Conservation (phyloP, 1,140 invertebrate genomes). For the Euura saliciscinereae region DNA sequence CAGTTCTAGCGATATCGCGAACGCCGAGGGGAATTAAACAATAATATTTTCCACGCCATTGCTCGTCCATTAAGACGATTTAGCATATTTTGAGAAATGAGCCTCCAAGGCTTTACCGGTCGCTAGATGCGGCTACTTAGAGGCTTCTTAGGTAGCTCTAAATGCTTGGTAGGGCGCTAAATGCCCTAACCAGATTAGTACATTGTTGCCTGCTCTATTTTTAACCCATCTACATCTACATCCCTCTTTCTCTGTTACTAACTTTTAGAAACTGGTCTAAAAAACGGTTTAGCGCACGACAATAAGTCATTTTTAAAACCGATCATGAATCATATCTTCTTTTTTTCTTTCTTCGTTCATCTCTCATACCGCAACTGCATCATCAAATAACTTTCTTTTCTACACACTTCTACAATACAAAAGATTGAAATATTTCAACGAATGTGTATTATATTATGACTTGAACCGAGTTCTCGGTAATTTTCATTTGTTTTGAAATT, state of each 20-base stretch:
- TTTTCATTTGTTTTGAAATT: slow-evolving; percentile 57
- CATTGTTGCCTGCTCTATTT: slow-evolving; percentile 61
- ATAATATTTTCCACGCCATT: slow-evolving; percentile 30
- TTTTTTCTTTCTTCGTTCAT: slow-evolving; percentile 5
- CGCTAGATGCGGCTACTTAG: background rate
- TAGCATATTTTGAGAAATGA: slow-evolving; percentile 49
- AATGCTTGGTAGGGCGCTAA: slow-evolving; percentile 59
- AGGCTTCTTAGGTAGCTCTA: slow-evolving; percentile 32
- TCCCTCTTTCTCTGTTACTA: slow-evolving; percentile 8
- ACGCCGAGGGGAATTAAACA: background rate
- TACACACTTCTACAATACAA: background rate
- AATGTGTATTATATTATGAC: slow-evolving; percentile 45
- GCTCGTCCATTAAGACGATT: slow-evolving; percentile 49
- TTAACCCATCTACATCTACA: slow-evolving; percentile 36
- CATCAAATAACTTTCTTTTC: background rate
- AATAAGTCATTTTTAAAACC: too few species aligned
- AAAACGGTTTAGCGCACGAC: slow-evolving; percentile 8
- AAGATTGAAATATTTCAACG: background rate
- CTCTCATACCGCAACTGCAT: too few species aligned
- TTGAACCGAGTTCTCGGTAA: slow-evolving; percentile 54
- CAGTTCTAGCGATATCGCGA: too few species aligned
- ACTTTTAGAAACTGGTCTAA: slow-evolving; percentile 11
- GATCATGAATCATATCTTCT: background rate
- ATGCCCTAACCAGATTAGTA: slow-evolving; percentile 56
- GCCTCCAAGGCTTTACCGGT: background rate